These are phyloP conservation scores for Ormyrus pomaceus DNA, from an alignment of 2,888 invertebrate genomes.

Conservation along the genomic window DNA sequence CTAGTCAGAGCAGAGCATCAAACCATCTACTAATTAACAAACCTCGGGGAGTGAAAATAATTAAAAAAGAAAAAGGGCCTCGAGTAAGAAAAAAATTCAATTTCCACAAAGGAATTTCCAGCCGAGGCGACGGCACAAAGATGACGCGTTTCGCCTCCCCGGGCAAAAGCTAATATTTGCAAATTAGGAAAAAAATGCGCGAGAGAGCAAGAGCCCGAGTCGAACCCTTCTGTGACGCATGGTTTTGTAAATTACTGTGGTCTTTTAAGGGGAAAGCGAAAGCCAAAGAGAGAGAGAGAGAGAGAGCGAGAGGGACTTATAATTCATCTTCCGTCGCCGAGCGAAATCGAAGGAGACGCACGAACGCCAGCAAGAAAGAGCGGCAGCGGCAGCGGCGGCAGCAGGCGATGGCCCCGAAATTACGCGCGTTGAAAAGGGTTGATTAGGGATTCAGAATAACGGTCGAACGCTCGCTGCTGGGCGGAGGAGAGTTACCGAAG, in stretches of 20 bases:
- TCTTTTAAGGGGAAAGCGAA: slow-evolving; percentile 41
- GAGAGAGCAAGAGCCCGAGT: slow-evolving; percentile 30
- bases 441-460: slow-evolving; percentile 74
- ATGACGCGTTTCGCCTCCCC: not conserved
- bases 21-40: slow-evolving; percentile 37
- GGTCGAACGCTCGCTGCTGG: slow-evolving; percentile 66
- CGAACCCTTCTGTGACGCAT: slow-evolving; percentile 57
- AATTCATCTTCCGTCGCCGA: slow-evolving; percentile 58
- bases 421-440: slow-evolving; percentile 75
- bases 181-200: slow-evolving; percentile 58
- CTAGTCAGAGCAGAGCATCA: not conserved
- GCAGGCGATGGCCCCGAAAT: slow-evolving; percentile 65
- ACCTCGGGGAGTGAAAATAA: slow-evolving; percentile 3
- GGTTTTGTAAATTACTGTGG: slow-evolving; percentile 58
- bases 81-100: slow-evolving; percentile 37
- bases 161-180: slow-evolving; percentile 57
- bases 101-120: slow-evolving; percentile 52
- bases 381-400: slow-evolving; percentile 47
- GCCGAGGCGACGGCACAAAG: slow-evolving; percentile 34
- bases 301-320: slow-evolving; percentile 48
- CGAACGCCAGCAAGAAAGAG: slow-evolving; percentile 58
- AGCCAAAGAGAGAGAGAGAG: slow-evolving; percentile 14
- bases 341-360: slow-evolving; percentile 55
- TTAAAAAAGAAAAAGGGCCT: slow-evolving; percentile 9
- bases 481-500: slow-evolving; percentile 41